Percentiles rank a stretch among this genome's conserved stretches.
These are phyloP conservation scores for Marronus borbonicus DNA, from an alignment of 2,888 invertebrate species.

Conservation along the genomic window DNA sequence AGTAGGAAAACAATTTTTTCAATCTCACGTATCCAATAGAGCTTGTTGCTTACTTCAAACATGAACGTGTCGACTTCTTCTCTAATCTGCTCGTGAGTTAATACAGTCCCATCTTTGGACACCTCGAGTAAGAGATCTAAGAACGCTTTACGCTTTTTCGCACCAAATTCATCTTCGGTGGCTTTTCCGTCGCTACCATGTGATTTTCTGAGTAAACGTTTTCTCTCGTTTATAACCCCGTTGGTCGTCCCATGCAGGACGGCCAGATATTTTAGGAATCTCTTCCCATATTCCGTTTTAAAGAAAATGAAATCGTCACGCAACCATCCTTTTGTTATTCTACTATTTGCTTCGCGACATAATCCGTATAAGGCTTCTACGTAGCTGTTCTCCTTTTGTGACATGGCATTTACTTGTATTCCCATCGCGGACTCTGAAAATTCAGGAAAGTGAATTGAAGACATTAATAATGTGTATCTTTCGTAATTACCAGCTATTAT, in stretches of 20 bases:
- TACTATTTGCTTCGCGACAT: slow-evolving; percentile 1
- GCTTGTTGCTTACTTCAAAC: slow-evolving; percentile 60
- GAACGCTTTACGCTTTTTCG: slow-evolving; percentile 60
- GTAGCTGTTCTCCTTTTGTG: slow-evolving; percentile 77
- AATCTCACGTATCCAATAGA: not conserved
- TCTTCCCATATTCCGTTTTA: slow-evolving; percentile 9
- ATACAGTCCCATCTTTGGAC: slow-evolving; percentile 55
- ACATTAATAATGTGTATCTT: not conserved
- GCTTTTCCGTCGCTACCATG: not conserved
- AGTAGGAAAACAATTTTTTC: not conserved
- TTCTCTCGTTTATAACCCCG: slow-evolving; percentile 41
- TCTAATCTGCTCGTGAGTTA: slow-evolving; percentile 61
- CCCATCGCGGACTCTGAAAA: slow-evolving; percentile 87
- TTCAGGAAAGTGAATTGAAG: slow-evolving; percentile 44
- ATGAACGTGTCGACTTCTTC: slow-evolving; percentile 65
- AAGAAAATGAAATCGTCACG: slow-evolving; percentile 19
- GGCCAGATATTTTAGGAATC: slow-evolving; percentile 8
- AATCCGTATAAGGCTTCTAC: slow-evolving; percentile 77
- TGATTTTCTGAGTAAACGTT: not conserved
- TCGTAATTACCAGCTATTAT: slow-evolving; percentile 72
- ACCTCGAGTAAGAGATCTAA: slow-evolving; percentile 61
- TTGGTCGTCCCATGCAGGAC: slow-evolving; percentile 33
- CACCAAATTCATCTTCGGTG: slow-evolving; percentile 48
- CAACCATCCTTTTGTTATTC: slow-evolving; percentile 9
- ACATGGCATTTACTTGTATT: slow-evolving; percentile 79